Evolutionary conservation across 2,113 vertebrate genomes (phyloP).

Genomic region (Egretta garzetta): DNA sequence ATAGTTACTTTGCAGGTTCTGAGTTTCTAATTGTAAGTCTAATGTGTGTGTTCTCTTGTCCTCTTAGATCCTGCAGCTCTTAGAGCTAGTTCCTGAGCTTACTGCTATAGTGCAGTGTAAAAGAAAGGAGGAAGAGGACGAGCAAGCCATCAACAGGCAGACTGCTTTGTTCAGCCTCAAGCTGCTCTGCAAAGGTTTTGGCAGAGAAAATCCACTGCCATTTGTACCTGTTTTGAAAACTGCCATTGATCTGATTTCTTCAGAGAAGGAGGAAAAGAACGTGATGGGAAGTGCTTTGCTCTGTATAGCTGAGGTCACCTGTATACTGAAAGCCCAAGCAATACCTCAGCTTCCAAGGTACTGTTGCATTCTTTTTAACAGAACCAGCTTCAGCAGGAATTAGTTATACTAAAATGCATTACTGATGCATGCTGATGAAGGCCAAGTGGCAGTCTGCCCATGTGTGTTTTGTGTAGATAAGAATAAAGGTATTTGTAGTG

Average conservation of each 20-base stretch:
- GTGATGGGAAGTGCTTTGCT: constrained; percentile 90
- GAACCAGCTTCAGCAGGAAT: background rate
- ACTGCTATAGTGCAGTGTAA: constrained; percentile 77
- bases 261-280: constrained; percentile 86
- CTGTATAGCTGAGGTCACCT: constrained; percentile 88
- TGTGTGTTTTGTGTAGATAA: background rate
- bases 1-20: background rate
- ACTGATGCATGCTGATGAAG: background rate
- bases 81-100: constrained; percentile 84
- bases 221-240: constrained; percentile 85
- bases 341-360: constrained; percentile 94
- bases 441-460: background rate
- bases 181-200: constrained; percentile 91
- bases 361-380: background rate
- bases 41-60: background rate
- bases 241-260: constrained; percentile 76
- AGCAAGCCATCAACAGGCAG: constrained; percentile 92
- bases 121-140: constrained; percentile 74
- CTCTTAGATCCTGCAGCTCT: constrained; percentile 80
- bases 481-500: background rate
- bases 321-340: constrained; percentile 81
- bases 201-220: constrained; percentile 70
- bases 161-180: constrained; percentile 94
- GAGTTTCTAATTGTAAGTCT: background rate
- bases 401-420: background rate